Base-by-base conservation (phyloP, 2,797 vertebrate genomes). In the Esox masquinongy region DNA sequence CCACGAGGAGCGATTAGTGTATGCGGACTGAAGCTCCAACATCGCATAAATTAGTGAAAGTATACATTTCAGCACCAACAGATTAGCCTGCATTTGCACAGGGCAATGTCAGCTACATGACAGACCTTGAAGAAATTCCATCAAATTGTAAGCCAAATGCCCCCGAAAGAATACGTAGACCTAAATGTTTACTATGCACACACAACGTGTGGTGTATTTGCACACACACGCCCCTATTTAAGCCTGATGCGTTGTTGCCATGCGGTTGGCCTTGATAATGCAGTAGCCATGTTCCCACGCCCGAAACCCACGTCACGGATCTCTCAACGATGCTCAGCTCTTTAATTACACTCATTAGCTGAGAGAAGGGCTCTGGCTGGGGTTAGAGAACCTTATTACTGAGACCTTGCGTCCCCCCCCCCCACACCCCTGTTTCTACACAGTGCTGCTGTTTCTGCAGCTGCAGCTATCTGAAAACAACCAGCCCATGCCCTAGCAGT, bases 321-420 rank as follows among this genome's bases (percentile, higher is more conserved):
- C 80, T 83, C 82, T 81, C 76, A 8, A 43, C 77, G 84, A 78
- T 82, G 75, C 83, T 76, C 72, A 80, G 81, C 82, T 83, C 83
- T 92, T 88, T 92, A 94, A 94, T 94, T 92, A 92, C 83, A 82
- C 82, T 87, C 88, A 92, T 93, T 92, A 92, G 85, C 82, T 43
- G 17, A 82, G n/a, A 84, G 84, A 85, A 83, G 83, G 81, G 81
- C 85, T 85, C 84, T 80, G 84, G 83, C 87, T 87, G 74, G 82
- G 87, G 84, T 90, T 87, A 74, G 77, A 83, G 86, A 88, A 87
- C 81, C 82, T 91, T 91, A 89, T 88, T 89, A 88, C 79, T 71
- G 82, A 79, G 84, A 87, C 82, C 78, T 64, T 75, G 72, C 81
- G 82, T 61, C 73, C 66, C 16, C 67, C 56, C 5, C 63, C 7